These are phyloP conservation scores for Phylloscopus collybita DNA, from an alignment of 2,797 vertebrate species.

Conservation along the genomic window DNA sequence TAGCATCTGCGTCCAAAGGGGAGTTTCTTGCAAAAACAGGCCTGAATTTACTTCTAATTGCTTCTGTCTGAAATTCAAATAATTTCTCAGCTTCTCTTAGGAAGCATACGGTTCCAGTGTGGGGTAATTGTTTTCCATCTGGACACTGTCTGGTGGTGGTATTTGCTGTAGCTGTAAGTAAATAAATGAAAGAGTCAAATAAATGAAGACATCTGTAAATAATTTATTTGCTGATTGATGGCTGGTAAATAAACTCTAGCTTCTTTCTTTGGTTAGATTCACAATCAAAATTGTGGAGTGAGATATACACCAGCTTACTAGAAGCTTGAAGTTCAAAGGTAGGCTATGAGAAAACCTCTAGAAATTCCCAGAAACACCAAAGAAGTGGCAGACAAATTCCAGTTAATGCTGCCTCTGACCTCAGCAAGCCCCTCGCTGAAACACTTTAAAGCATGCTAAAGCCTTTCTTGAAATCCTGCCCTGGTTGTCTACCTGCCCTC, in stretches of 20 bases:
- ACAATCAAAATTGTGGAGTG: constrained; percentile 9
- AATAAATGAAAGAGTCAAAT: constrained; percentile 64
- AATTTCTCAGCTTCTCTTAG: constrained; percentile 34
- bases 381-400: constrained; percentile 64
- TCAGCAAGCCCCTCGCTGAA: constrained; percentile 7
- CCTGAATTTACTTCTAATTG: background rate
- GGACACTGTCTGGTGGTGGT: constrained; percentile 54
- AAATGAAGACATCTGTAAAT: constrained; percentile 67
- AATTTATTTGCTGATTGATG: constrained; percentile 67
- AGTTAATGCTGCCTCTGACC: constrained; percentile 66
- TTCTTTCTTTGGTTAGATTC: constrained; percentile 43
- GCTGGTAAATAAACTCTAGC: constrained; percentile 52
- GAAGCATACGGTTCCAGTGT: constrained; percentile 36
- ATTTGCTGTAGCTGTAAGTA: constrained; percentile 60
- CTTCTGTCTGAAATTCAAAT: constrained; percentile 12
- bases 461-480: constrained; percentile 50
- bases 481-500: constrained; percentile 52
- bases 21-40: background rate
- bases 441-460: constrained; percentile 56
- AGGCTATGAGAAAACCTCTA: constrained; percentile 36
- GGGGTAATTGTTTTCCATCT: constrained; percentile 65
- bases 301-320: background rate
- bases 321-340: constrained; percentile 63
- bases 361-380: constrained; percentile 47
- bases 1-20: background rate